These are phyloP conservation scores for Gnathonemus echidnorhynchus DNA, from an alignment of 2,113 vertebrate genomes.

Conservation along the genomic window DNA sequence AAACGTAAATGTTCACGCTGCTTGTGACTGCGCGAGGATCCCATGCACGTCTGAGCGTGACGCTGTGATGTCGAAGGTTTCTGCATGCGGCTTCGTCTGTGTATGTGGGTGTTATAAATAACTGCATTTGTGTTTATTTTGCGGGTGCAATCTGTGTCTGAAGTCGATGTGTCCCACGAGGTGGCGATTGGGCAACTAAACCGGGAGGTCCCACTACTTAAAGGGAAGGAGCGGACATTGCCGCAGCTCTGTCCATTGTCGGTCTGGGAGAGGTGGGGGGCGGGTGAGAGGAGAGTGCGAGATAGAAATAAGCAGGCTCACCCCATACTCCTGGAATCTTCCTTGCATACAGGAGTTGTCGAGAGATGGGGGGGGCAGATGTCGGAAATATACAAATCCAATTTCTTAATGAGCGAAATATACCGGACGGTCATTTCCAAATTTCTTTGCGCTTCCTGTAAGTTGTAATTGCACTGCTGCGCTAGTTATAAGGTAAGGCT, in stretches of 20 bases:
- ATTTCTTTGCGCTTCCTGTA: constrained; percentile 18
- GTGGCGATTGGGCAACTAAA: constrained; percentile 42
- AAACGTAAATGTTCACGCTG: background rate
- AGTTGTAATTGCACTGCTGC: background rate
- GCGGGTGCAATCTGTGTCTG: constrained; percentile 21
- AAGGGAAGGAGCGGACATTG: constrained; percentile 37
- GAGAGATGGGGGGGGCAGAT: constrained; percentile 34
- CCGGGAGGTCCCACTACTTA: constrained; percentile 25
- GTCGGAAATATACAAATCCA: constrained; percentile 28
- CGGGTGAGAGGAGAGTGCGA: constrained; percentile 36
- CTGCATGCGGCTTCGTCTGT: background rate
- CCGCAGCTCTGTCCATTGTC: constrained; percentile 41
- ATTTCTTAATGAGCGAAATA: constrained; percentile 22
- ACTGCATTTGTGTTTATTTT: background rate
- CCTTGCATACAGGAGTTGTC: constrained; percentile 36
- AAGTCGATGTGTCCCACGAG: constrained; percentile 35
- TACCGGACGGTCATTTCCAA: constrained; percentile 16
- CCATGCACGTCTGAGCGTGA: background rate
- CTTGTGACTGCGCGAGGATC: background rate
- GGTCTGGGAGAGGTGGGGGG: constrained; percentile 35
- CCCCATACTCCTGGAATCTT: constrained; percentile 47
- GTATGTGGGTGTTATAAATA: background rate
- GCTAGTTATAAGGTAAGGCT: constrained; percentile 35
- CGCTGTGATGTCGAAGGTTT: background rate
- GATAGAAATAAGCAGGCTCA: constrained; percentile 30